Evolutionary conservation across 2,113 vertebrate genomes (phyloP).

Genomic region (Cyanoderma ruficeps): DNA sequence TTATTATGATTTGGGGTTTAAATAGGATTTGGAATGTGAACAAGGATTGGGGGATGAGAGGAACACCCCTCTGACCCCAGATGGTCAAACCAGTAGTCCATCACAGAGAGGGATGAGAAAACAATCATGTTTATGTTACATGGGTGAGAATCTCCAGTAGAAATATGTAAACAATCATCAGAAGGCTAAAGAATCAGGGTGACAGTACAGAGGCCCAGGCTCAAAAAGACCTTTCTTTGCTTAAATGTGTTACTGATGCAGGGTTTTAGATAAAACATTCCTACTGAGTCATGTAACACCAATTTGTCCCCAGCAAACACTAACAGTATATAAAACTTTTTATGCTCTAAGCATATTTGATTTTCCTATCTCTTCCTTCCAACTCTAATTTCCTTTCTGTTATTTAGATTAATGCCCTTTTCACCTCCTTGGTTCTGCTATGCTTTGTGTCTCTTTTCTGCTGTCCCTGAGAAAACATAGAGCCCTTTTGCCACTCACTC

Average conservation of each 20-base stretch:
- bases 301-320: not conserved
- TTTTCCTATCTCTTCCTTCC: not conserved
- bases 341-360: not conserved
- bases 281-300: not conserved
- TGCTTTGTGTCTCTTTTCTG: fast-evolving
- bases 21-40: no score
- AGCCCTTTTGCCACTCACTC: not conserved
- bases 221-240: not conserved
- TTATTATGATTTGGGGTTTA: no score
- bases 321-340: not conserved
- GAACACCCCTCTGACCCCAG: no score
- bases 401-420: not conserved
- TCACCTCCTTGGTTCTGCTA: not conserved
- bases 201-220: not conserved
- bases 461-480: not conserved
- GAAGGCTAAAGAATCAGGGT: no score
- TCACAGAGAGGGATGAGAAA: no score
- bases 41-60: no score
- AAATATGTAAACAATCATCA: no score
- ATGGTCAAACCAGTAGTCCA: no score
- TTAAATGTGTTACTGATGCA: not conserved
- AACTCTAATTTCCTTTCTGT: not conserved
- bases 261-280: not conserved
- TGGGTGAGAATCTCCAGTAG: no score
- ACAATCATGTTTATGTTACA: no score